phyloP scores from a whole-genome alignment of 2,888 invertebrate species.

The Myopa testacea region DNA sequence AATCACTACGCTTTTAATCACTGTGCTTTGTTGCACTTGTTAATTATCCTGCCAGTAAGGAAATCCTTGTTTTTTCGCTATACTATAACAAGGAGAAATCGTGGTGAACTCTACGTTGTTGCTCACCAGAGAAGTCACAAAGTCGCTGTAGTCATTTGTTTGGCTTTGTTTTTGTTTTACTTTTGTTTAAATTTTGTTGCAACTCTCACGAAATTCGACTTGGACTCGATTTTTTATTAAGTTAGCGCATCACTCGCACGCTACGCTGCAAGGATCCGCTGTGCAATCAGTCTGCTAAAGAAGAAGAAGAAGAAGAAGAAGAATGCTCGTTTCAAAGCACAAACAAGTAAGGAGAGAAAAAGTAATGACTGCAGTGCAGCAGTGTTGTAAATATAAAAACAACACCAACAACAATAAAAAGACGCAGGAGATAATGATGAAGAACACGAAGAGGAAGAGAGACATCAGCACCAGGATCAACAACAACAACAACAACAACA shows the following conservation, averaged over 20 bases:
- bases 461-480: not conserved
- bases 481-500: constrained; percentile 7
- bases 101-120: too few species aligned
- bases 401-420: not conserved
- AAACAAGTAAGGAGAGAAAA: not conserved
- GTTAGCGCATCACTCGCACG: not conserved
- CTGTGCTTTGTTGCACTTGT: too few species aligned
- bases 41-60: too few species aligned
- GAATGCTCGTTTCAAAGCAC: too few species aligned
- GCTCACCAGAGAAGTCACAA: too few species aligned
- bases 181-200: not conserved
- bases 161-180: not conserved
- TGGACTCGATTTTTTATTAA: not conserved
- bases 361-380: not conserved
- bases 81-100: too few species aligned
- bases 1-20: not conserved
- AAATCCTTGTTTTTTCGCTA: too few species aligned
- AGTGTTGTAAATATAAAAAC: not conserved
- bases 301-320: not conserved
- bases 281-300: not conserved
- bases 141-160: too few species aligned
- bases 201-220: not conserved
- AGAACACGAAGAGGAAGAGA: not conserved
- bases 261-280: too few species aligned
- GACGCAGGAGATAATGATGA: too few species aligned